Percentiles rank a stretch among this genome's conserved stretches.
These are phyloP conservation scores for Andrena bucephala DNA, from an alignment of 2,888 invertebrate species.

Conservation along the genomic window DNA sequence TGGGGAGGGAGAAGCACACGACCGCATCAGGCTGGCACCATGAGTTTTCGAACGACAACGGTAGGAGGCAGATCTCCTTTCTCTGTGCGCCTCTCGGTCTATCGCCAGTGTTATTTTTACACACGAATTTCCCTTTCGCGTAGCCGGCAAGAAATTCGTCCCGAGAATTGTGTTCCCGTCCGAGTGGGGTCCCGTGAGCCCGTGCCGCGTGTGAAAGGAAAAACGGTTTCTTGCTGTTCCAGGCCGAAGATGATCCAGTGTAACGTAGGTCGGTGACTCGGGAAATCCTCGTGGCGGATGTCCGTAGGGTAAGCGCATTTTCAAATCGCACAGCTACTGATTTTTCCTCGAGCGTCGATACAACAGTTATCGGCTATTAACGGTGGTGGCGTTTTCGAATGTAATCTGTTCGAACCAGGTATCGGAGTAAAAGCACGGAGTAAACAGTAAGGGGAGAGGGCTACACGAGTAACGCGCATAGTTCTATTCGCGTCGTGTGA, in stretches of 20 bases:
- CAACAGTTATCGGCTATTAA: background rate
- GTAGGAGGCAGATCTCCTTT: slow-evolving; percentile 52
- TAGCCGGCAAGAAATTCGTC: background rate
- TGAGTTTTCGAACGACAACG: slow-evolving; percentile 61
- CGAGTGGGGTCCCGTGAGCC: background rate
- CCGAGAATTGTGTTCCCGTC: slow-evolving; percentile 15
- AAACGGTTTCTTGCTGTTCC: slow-evolving; percentile 18
- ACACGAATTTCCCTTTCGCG: slow-evolving; percentile 25
- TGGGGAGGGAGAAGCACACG: slow-evolving; percentile 54
- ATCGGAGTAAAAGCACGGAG: background rate
- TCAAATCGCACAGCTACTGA: background rate
- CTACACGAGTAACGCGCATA: too few relatives aligned
- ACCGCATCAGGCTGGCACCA: slow-evolving; percentile 60
- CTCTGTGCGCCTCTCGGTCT: slow-evolving; percentile 11
- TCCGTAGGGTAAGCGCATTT: slow-evolving; percentile 39
- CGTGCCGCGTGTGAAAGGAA: slow-evolving; percentile 40
- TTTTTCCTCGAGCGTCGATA: background rate
- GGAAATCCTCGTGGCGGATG: slow-evolving; percentile 39
- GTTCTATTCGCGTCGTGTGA: background rate
- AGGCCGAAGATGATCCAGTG: slow-evolving; percentile 42
- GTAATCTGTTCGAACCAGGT: background rate
- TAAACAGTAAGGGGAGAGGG: too few relatives aligned
- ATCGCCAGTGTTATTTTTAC: slow-evolving; percentile 36
- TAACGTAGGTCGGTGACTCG: slow-evolving; percentile 51
- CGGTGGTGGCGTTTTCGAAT: background rate